phyloP scores from a whole-genome alignment of 2,113 vertebrate genomes.

The Scytalopus superciliaris region DNA sequence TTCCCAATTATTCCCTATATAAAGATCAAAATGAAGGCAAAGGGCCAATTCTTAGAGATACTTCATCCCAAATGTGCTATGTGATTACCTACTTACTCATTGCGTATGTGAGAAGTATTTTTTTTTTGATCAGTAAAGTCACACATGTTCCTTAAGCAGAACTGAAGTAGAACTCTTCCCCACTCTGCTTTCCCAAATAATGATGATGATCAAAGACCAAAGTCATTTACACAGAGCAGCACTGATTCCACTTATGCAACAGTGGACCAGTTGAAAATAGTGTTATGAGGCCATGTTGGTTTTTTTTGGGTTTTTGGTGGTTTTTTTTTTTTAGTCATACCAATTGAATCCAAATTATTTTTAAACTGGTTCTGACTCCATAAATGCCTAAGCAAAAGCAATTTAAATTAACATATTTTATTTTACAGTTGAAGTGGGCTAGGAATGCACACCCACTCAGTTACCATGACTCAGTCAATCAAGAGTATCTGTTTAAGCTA shows the following conservation, averaged over 20 bases:
- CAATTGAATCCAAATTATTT: constrained; percentile 11
- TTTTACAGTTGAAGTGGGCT: constrained; percentile 55
- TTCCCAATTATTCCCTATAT: constrained; percentile 23
- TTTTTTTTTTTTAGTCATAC: background rate
- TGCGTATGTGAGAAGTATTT: background rate
- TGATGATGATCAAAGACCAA: background rate
- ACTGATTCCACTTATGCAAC: background rate
- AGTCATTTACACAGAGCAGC: background rate
- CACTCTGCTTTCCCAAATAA: background rate
- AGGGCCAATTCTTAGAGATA: constrained; percentile 32
- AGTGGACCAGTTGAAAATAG: background rate
- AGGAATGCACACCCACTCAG: constrained; percentile 45
- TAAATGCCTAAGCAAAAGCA: constrained; percentile 41
- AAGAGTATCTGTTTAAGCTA: constrained; percentile 24
- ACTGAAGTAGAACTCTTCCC: background rate
- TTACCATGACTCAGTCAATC: constrained; percentile 47
- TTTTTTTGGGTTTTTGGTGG: background rate
- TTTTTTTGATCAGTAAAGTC: background rate
- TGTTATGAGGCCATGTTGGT: background rate
- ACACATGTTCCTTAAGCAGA: background rate
- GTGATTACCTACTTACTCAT: constrained; percentile 7
- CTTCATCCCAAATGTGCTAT: constrained; percentile 10
- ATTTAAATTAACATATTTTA: constrained; percentile 58
- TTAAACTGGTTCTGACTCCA: constrained; percentile 39
- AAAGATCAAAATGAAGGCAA: constrained; percentile 60